Evolutionary conservation across 2,797 vertebrate genomes (phyloP).

Genomic region (Champsocephalus gunnari): DNA sequence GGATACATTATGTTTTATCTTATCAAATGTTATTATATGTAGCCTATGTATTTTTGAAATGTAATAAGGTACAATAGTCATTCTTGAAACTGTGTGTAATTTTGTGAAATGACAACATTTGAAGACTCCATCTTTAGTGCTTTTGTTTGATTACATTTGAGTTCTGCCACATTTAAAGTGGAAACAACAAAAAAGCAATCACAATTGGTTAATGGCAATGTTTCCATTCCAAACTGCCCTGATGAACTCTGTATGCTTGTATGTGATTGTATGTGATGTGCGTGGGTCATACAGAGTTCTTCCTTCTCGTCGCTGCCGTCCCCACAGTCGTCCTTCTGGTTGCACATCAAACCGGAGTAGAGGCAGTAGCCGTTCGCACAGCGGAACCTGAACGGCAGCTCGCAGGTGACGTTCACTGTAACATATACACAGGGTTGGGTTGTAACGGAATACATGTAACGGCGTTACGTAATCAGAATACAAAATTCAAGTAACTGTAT

Average conservation of each 20-base stretch:
- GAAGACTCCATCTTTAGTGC: neutral
- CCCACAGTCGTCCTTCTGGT: constrained; percentile 80
- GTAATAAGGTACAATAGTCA: neutral
- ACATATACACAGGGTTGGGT: no score
- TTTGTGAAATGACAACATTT: neutral
- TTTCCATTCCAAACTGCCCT: neutral
- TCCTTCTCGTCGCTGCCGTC: constrained; percentile 80
- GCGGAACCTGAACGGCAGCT: constrained; percentile 79
- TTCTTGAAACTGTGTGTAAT: neutral
- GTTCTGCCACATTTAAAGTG: neutral
- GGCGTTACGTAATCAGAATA: no score
- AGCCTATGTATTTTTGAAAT: neutral
- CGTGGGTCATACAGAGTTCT: constrained; percentile 71
- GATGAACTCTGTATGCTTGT: neutral
- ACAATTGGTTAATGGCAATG: neutral
- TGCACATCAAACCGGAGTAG: constrained; percentile 75
- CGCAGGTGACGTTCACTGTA: constrained; percentile 78
- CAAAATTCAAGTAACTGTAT: no score
- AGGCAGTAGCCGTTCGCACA: constrained; percentile 81
- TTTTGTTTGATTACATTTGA: neutral
- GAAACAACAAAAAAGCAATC: neutral
- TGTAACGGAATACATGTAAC: no score
- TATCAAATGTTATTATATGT: neutral
- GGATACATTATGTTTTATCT: neutral
- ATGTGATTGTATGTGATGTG: neutral